These are phyloP conservation scores for Eubasilissa regina DNA, from an alignment of 1,140 invertebrate genomes.

Conservation along the genomic window DNA sequence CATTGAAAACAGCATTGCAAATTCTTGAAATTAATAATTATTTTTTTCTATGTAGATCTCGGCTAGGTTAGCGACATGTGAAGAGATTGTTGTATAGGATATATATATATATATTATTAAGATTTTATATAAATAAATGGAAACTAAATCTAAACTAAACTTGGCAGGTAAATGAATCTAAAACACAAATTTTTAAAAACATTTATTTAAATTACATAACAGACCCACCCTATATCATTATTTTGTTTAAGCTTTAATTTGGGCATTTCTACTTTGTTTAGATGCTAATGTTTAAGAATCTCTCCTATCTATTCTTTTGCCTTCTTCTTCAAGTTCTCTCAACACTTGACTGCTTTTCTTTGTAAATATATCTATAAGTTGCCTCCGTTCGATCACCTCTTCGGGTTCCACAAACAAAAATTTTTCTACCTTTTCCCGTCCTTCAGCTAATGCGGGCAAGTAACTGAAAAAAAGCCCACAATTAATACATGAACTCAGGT, in stretches of 20 bases:
- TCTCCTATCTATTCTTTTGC: not conserved
- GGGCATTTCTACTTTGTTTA: constrained; percentile 5
- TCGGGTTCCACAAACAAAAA: not conserved
- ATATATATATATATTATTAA: not conserved
- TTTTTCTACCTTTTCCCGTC: not conserved
- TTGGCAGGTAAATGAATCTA: not conserved
- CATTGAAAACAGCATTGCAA: not conserved
- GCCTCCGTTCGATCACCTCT: too few relatives aligned
- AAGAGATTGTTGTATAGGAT: not conserved
- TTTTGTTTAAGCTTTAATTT: constrained; percentile 31
- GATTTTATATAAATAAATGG: not conserved
- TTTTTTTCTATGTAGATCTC: not conserved
- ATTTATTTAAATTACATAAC: constrained; percentile 11
- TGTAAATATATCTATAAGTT: not conserved
- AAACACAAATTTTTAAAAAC: not conserved
- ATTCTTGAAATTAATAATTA: not conserved
- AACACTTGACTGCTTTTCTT: not conserved
- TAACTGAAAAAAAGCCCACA: constrained; percentile 11
- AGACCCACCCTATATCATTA: constrained; percentile 23
- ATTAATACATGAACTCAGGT: not conserved
- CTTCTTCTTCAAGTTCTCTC: not conserved
- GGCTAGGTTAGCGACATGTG: not conserved
- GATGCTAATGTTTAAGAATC: not conserved
- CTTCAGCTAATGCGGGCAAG: not conserved
- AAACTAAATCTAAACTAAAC: not conserved